A percentile compares a stretch with the other conserved stretches of the same genome.
These are phyloP conservation scores for Nesogale talazaci DNA, from an alignment of 2,113 vertebrate genomes.

Conservation along the genomic window DNA sequence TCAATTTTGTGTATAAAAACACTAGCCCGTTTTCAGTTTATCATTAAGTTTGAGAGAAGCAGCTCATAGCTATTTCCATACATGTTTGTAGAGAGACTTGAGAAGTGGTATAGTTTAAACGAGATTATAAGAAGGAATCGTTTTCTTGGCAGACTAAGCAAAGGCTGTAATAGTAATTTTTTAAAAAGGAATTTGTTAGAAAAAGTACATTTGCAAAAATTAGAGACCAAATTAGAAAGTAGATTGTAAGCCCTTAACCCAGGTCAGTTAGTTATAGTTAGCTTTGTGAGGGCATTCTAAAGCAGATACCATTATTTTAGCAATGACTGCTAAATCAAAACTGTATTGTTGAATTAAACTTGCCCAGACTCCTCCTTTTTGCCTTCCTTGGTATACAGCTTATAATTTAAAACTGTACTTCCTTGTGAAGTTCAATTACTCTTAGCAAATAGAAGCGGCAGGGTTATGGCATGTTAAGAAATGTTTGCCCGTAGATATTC, in stretches of 20 bases:
- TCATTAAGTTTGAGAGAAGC: neutral
- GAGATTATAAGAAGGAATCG: neutral
- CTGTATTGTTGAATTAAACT: neutral
- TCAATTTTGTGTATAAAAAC: neutral
- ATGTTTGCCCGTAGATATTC: neutral
- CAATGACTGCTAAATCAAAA: neutral
- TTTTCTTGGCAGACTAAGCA: neutral
- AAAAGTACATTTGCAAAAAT: neutral
- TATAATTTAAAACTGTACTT: neutral
- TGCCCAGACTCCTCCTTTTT: neutral
- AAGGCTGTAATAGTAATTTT: neutral
- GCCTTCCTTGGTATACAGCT: neutral
- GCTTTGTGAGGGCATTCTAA: neutral
- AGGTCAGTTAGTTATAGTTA: neutral
- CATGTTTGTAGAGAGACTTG: neutral
- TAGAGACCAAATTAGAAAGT: neutral
- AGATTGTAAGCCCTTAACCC: neutral
- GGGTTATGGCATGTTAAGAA: neutral
- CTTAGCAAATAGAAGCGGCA: neutral
- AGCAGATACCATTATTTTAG: neutral
- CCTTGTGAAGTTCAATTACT: neutral
- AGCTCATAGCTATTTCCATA: neutral
- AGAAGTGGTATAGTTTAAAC: neutral
- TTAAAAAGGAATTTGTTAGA: neutral
- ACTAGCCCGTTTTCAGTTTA: neutral